Conservation (phyloP, 2,113 vertebrate species). For the Speoplatyrhinus poulsoni region DNA sequence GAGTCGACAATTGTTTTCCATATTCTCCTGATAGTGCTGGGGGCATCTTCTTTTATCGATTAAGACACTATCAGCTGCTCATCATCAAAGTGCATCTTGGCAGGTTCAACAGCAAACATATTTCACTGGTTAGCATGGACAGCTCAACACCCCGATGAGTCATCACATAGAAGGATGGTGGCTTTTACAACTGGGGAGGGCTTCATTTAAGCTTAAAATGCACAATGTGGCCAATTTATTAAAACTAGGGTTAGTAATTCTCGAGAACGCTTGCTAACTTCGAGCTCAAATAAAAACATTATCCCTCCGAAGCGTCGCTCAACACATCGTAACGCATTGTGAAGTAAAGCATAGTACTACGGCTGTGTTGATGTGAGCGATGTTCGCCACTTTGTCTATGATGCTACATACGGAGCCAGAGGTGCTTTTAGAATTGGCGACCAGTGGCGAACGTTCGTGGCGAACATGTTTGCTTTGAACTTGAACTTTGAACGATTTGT, state of each 20-base stretch:
- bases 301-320: no score
- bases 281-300: no score
- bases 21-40: conserved; percentile 1
- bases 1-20: conserved; percentile 8
- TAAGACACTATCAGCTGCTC: conserved; percentile 1
- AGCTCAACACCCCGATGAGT: conserved; percentile 33
- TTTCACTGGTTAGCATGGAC: conserved; percentile 45
- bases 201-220: not conserved
- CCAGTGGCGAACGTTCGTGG: no score
- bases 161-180: conserved; percentile 9
- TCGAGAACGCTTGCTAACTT: no score
- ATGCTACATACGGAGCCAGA: no score
- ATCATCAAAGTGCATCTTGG: conserved; percentile 13
- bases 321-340: no score
- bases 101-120: conserved; percentile 40
- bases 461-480: no score
- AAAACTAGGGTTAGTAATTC: not conserved
- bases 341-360: no score
- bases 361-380: no score
- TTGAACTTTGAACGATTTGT: no score
- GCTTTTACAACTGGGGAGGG: not conserved
- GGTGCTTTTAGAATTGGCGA: no score
- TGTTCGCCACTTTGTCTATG: no score
- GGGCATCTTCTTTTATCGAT: conserved; percentile 4
- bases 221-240: not conserved